Conservation (phyloP, 2,113 vertebrate species). For the Geothlypis trichas region DNA sequence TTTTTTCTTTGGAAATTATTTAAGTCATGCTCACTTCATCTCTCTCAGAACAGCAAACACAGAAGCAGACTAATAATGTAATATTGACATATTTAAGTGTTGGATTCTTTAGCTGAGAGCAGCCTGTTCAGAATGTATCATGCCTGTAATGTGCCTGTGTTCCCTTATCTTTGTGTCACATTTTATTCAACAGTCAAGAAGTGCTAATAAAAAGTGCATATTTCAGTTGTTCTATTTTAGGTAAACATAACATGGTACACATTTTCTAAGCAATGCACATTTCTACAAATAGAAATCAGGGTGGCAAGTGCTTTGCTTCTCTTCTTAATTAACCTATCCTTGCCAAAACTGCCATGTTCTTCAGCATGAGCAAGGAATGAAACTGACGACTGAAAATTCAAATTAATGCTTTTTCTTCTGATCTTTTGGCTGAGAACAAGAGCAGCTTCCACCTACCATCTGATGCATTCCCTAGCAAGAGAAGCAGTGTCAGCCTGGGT, state of each 20-base stretch:
- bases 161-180: not conserved
- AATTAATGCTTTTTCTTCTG: not conserved
- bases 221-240: conserved; percentile 36
- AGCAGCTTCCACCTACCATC: not conserved
- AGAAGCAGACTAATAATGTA: not conserved
- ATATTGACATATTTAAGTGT: conserved; percentile 8
- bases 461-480: not conserved
- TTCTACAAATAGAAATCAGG: conserved; percentile 13
- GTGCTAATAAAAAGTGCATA: conserved; percentile 27
- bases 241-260: not conserved
- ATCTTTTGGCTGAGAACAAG: not conserved
- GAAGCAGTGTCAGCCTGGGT: not conserved
- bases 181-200: conserved; percentile 10
- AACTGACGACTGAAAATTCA: not conserved
- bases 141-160: not conserved
- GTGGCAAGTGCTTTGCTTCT: not conserved
- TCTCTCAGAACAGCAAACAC: not conserved
- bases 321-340: not conserved
- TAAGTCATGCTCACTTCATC: not conserved
- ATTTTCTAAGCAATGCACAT: not conserved
- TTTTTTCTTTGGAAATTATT: not conserved
- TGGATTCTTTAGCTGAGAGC: not conserved
- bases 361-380: not conserved
- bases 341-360: not conserved
- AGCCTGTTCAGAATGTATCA: not conserved